Evolutionary conservation across 1,140 invertebrate genomes (phyloP).

Genomic region (Akabosia matsudoensis): DNA sequence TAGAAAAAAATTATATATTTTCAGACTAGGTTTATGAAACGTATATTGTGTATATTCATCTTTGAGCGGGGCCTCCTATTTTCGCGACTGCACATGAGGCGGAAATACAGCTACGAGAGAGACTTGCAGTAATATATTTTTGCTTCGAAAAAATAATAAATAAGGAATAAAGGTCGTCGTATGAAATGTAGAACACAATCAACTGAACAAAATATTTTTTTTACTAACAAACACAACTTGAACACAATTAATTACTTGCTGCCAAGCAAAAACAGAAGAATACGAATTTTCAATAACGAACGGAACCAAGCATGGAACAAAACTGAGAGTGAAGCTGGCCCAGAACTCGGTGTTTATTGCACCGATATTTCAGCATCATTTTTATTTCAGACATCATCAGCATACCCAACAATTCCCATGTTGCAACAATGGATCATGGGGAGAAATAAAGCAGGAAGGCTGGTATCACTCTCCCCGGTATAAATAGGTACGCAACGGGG

Average conservation of each 20-base stretch:
- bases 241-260: background rate
- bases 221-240: background rate
- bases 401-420: background rate
- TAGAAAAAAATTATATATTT: too few relatives aligned
- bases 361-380: background rate
- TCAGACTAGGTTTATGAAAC: too few relatives aligned
- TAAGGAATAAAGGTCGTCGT: too few relatives aligned
- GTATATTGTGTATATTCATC: too few relatives aligned
- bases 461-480: background rate
- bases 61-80: too few relatives aligned
- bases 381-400: background rate
- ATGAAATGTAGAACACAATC: too few relatives aligned
- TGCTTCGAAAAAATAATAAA: too few relatives aligned
- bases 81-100: too few relatives aligned
- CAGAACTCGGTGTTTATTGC: background rate
- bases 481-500: background rate
- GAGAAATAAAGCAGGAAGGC: background rate
- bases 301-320: constrained; percentile 18
- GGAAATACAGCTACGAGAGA: too few relatives aligned
- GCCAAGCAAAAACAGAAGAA: background rate
- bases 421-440: background rate
- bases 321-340: background rate
- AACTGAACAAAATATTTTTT: too few relatives aligned
- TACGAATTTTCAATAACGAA: background rate
- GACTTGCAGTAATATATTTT: too few relatives aligned